Percentiles rank a stretch among this genome's conserved stretches.
Conservation (phyloP, 2,797 vertebrate genomes). For the Coregonus sp. region DNA sequence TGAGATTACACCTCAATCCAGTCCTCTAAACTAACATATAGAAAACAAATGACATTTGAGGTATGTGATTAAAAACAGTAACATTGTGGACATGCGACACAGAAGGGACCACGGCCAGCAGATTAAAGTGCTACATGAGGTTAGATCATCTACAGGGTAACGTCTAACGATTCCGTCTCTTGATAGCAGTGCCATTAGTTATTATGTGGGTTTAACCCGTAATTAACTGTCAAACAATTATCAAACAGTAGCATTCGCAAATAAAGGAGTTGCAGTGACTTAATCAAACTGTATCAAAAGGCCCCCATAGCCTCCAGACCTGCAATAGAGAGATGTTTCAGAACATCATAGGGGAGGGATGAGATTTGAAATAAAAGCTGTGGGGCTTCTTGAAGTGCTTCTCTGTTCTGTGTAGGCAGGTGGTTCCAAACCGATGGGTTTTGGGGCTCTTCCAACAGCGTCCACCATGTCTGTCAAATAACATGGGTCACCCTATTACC, state of each 20-base stretch:
- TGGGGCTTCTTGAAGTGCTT: constrained; percentile 56
- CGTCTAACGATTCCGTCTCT: too few species aligned
- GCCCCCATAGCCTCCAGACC: constrained; percentile 35
- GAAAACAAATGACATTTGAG: not conserved
- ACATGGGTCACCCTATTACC: constrained; percentile 51
- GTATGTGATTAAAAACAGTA: too few species aligned
- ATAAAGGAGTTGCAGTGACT: constrained; percentile 15
- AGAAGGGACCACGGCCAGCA: too few species aligned
- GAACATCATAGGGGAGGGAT: constrained; percentile 18
- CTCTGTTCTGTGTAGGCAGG: constrained; percentile 49
- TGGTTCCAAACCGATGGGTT: constrained; percentile 51
- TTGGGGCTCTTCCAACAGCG: constrained; percentile 58
- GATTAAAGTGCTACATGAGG: too few species aligned
- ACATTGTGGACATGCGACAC: too few species aligned
- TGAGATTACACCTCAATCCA: not conserved
- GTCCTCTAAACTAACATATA: too few species aligned
- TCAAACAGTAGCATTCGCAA: constrained; percentile 13
- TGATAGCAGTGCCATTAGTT: too few species aligned
- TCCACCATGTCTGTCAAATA: constrained; percentile 65
- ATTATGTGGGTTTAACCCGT: not conserved
- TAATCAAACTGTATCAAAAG: constrained; percentile 48
- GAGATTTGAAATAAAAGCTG: constrained; percentile 45
- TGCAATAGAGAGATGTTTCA: constrained; percentile 31
- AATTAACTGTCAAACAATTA: constrained; percentile 16
- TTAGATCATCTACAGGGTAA: too few species aligned